Percentiles rank a stretch among this genome's conserved stretches.
phyloP scores from a whole-genome alignment of 2,797 vertebrate genomes.

The Petrocephalus schoutedeni region DNA sequence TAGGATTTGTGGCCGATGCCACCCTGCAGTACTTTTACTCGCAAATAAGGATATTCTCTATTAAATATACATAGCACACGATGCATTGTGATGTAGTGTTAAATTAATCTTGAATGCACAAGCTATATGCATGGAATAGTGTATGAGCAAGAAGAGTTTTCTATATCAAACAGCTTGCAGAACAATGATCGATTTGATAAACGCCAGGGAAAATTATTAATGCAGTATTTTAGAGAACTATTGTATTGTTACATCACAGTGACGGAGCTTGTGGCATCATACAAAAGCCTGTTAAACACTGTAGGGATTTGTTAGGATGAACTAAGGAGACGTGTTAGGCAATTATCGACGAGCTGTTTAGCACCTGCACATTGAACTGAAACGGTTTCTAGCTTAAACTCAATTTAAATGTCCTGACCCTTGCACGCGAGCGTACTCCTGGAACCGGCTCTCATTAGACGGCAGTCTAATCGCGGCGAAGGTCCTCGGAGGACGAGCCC shows the following conservation, averaged over 20 bases:
- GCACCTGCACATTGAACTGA: constrained; percentile 27
- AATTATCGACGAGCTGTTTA: constrained; percentile 20
- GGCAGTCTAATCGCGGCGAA: background rate
- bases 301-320: background rate
- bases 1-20: background rate
- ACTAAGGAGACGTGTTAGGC: background rate
- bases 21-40: background rate
- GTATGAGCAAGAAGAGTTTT: background rate
- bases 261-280: background rate
- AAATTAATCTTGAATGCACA: background rate
- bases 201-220: background rate
- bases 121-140: background rate
- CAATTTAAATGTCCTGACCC: constrained; percentile 25
- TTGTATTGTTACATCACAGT: background rate
- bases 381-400: constrained; percentile 16
- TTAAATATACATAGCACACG: background rate
- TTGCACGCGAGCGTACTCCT: background rate
- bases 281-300: background rate
- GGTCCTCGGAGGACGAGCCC: background rate
- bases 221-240: background rate
- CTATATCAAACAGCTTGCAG: background rate
- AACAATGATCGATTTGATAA: background rate
- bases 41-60: background rate
- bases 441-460: constrained; percentile 22
- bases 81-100: background rate